Base-by-base conservation (phyloP, 2,888 invertebrate species). In the Petrolisthes cinctipes region DNA sequence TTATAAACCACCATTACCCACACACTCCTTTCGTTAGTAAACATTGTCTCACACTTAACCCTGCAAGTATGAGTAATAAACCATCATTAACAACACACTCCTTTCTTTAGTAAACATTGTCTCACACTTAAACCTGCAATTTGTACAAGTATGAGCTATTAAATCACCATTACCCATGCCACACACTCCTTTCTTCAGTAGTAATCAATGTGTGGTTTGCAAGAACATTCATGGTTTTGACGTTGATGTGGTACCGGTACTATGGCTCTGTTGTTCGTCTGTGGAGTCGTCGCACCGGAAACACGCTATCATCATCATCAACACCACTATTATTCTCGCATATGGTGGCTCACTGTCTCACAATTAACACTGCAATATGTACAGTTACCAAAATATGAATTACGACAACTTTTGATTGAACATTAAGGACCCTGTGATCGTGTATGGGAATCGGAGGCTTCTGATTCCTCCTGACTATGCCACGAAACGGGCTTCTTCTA, bases 81-180 rank as follows among this genome's bases (percentile, higher is more conserved):
- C 82, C 83, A n/a, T 78, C 79, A 2, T 83, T 56, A 5, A 53
- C 83, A 83, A 84, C 87, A 88, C n/a, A 88, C 57, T n/a, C 87
- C 87, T 66, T 88, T 88, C 84, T 57, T 88, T 61, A 88, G 17
- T 51, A 88, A 75, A 81, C 87, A 88, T 66, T 88, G 87, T 9
- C 87, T 80, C 9, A 88, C 83, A n/a, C 84, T 84, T 3, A 88
- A 57, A 4, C 87, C 87, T 88, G 76, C 86, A 14, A 14, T n/a
- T n/a, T n/a, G n/a, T n/a, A n/a, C 23, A 66, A 76, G 37, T 11
- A 81, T 37, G 11, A 76, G 20, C n/a, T 5, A 4, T 5, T 37
- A 37, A 37, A 37, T 2, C 37, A 37, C 37, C 37, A 37, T 23
- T 82, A 9, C 20, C 14, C 4, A n/a, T n/a, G n/a, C n/a, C n/a